Percentiles rank a stretch among this genome's conserved stretches.
Evolutionary conservation across 2,888 invertebrate genomes (phyloP).

Genomic region (Pollenia angustigena): DNA sequence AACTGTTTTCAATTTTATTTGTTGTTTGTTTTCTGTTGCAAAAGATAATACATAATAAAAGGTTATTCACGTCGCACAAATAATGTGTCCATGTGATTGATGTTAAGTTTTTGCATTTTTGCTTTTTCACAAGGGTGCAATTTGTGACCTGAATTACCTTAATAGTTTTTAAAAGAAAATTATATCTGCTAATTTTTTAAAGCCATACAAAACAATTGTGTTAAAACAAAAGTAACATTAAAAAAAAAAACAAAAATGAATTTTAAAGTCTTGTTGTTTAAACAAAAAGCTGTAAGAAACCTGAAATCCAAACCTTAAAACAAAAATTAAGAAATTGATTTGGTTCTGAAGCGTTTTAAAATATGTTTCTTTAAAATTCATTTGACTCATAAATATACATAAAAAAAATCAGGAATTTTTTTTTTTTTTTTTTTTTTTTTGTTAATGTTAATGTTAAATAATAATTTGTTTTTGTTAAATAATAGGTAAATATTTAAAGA

Average conservation of each 20-base stretch:
- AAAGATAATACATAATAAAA: neutral
- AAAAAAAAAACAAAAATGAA: conserved; percentile 49
- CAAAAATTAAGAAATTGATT: neutral
- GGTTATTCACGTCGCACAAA: no score
- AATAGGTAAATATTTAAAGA: conserved; percentile 58
- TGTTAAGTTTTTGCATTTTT: no score
- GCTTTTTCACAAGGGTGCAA: no score
- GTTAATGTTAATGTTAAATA: conserved; percentile 64
- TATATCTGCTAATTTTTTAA: conserved; percentile 33
- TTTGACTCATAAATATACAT: conserved; percentile 29
- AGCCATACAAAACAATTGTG: conserved; percentile 64
- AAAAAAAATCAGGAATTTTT: conserved; percentile 67
- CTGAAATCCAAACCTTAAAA: neutral
- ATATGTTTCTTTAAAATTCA: conserved; percentile 41
- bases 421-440: conserved; percentile 61
- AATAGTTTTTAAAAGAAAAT: conserved; percentile 22
- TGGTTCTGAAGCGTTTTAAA: neutral
- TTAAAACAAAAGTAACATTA: conserved; percentile 32
- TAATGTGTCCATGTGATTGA: no score
- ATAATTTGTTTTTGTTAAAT: conserved; percentile 64
- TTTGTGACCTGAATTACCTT: no score
- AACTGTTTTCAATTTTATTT: conserved; percentile 63
- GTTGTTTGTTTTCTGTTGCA: conserved; percentile 67
- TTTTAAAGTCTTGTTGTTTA: conserved; percentile 43
- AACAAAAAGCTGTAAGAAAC: neutral